Conservation (phyloP, 1,140 invertebrate genomes). For the Drosophila arawakana region DNA sequence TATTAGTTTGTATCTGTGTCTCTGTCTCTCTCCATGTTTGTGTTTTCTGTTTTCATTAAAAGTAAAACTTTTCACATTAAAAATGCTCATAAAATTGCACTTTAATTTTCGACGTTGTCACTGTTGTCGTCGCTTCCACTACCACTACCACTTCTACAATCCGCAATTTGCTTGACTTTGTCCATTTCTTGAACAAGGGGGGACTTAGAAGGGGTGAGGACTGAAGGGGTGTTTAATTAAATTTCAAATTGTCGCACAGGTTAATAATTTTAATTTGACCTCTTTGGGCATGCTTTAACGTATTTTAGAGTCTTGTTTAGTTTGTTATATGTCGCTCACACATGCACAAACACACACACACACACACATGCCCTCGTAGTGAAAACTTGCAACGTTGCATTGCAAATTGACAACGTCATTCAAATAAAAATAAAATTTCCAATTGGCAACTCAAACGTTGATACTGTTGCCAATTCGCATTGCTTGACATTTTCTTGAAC, state of each 20-base stretch:
- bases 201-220: not conserved
- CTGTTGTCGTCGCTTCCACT: conserved; percentile 20
- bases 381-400: conserved; percentile 35
- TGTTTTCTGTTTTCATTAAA: conserved; percentile 70
- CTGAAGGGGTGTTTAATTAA: conserved; percentile 55
- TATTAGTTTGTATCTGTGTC: conserved; percentile 7
- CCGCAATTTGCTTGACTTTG: conserved; percentile 53
- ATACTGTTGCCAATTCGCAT: conserved; percentile 64
- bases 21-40: conserved; percentile 11
- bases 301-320: conserved; percentile 41
- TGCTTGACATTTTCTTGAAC: conserved; percentile 73
- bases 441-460: conserved; percentile 49
- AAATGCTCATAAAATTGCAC: conserved; percentile 80
- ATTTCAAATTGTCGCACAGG: conserved; percentile 70
- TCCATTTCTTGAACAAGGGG: conserved; percentile 31
- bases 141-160: conserved; percentile 23
- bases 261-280: conserved; percentile 79
- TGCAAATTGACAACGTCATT: conserved; percentile 34
- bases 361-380: not conserved
- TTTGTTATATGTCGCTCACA: conserved; percentile 23
- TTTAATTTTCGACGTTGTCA: conserved; percentile 64
- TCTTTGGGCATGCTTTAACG: conserved; percentile 50
- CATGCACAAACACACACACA: too few species aligned
- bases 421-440: conserved; percentile 20
- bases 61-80: conserved; percentile 79